Conservation (phyloP, 2,888 invertebrate species). For the Dusona sp. region DNA sequence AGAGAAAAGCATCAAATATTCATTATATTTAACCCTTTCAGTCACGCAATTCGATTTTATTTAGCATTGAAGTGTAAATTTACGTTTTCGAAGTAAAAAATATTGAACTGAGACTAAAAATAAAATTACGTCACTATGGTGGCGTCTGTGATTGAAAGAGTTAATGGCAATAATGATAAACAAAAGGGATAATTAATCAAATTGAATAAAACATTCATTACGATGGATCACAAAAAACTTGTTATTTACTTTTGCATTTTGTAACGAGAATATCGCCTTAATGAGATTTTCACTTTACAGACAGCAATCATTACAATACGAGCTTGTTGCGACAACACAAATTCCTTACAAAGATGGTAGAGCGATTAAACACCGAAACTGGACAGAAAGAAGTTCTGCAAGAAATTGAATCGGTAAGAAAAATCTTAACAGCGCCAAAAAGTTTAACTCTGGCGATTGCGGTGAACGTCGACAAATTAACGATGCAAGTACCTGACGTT, state of each 20-base stretch:
- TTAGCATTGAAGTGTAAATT: too few species aligned
- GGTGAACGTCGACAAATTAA: constrained; percentile 88
- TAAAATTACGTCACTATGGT: too few species aligned
- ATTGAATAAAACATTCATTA: constrained; percentile 6
- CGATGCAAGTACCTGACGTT: constrained; percentile 84
- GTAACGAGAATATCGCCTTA: not conserved
- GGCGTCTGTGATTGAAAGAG: too few species aligned
- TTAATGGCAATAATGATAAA: not conserved
- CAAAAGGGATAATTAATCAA: not conserved
- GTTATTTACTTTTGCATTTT: too few species aligned
- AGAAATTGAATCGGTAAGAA: constrained; percentile 86
- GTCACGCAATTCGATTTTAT: too few species aligned
- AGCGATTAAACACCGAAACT: constrained; percentile 86
- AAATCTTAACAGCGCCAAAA: constrained; percentile 87
- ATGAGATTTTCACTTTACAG: constrained; percentile 80
- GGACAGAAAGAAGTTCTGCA: constrained; percentile 85
- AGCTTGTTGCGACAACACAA: constrained; percentile 91
- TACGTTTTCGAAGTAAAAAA: too few species aligned
- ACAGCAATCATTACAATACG: constrained; percentile 90
- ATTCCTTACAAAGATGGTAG: constrained; percentile 90
- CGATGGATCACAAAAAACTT: too few species aligned
- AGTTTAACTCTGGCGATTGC: constrained; percentile 90
- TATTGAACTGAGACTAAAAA: too few species aligned
- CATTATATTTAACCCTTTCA: too few species aligned
- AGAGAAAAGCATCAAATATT: too few species aligned